phyloP scores from a whole-genome alignment of 1,140 invertebrate genomes.

The Choristoneura fumiferana region DNA sequence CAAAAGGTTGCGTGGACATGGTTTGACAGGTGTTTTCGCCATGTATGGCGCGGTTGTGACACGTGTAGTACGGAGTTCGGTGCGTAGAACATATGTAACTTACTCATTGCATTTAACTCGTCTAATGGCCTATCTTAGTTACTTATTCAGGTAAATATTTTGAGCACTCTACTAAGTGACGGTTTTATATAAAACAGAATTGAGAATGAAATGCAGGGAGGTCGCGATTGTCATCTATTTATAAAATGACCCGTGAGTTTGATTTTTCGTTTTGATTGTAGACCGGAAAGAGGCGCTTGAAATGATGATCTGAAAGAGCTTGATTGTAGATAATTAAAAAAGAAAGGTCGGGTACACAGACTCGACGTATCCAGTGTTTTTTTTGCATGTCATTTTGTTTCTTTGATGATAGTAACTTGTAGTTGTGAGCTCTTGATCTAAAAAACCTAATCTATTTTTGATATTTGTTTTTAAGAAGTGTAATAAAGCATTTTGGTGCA shows the following conservation, averaged over 20 bases:
- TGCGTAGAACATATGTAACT: conserved; percentile 30
- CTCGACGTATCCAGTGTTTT: neutral
- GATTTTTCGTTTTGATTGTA: too few species aligned
- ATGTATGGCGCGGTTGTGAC: too few species aligned
- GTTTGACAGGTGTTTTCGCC: neutral
- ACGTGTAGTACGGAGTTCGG: too few species aligned
- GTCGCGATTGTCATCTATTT: too few species aligned
- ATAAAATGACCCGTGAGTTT: too few species aligned
- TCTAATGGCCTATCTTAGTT: conserved; percentile 57
- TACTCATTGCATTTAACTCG: conserved; percentile 64
- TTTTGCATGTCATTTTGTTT: neutral
- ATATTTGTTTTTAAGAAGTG: too few species aligned
- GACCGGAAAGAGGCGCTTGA: neutral
- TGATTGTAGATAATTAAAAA: conserved; percentile 16
- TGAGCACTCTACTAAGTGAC: too few species aligned
- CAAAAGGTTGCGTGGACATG: conserved; percentile 20
- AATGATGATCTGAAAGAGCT: neutral
- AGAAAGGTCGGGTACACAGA: conserved; percentile 3
- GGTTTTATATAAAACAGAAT: too few species aligned
- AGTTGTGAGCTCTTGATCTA: conserved; percentile 2
- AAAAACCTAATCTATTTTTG: neutral
- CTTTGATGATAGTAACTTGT: neutral
- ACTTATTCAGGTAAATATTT: conserved; percentile 17
- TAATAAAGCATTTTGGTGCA: neutral
- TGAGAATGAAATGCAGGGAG: too few species aligned